These are phyloP conservation scores for Phycodurus eques DNA, from an alignment of 2,113 vertebrate species.

Conservation along the genomic window DNA sequence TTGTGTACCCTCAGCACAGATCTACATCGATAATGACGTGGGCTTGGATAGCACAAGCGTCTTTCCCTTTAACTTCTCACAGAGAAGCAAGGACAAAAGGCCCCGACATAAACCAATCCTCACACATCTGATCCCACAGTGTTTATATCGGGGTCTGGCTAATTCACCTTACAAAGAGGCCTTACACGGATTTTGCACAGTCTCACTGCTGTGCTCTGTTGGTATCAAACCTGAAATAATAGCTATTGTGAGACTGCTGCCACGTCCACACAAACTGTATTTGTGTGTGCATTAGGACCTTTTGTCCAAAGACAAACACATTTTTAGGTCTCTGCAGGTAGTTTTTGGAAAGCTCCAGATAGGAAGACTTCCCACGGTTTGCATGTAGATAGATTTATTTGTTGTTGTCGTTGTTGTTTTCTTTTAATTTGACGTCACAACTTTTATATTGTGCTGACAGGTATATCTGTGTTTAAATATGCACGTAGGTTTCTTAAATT, in stretches of 20 bases:
- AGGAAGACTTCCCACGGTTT: not conserved
- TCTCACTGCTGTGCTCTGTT: not conserved
- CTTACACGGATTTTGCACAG: constrained; percentile 1
- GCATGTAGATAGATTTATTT: not conserved
- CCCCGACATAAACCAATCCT: constrained; percentile 40
- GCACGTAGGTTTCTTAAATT: too few species aligned
- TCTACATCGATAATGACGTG: constrained; percentile 54
- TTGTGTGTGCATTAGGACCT: not conserved
- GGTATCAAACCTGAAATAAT: constrained; percentile 4
- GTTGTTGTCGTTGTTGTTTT: not conserved
- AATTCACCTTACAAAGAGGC: constrained; percentile 33
- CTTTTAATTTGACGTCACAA: not conserved
- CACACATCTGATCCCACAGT: constrained; percentile 38
- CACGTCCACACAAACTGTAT: not conserved
- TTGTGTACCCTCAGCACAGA: constrained; percentile 28
- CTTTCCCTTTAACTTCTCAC: constrained; percentile 23
- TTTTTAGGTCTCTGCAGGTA: not conserved
- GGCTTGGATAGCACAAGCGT: constrained; percentile 26
- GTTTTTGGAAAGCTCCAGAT: not conserved
- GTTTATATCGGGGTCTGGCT: constrained; percentile 39
- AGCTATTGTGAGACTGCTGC: not conserved
- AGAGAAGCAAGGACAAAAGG: constrained; percentile 41
- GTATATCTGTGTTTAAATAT: not conserved
- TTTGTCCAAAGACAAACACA: not conserved
- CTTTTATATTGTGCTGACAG: not conserved